Conservation (phyloP, 1,140 invertebrate genomes). For the Brachionus paranguensis region DNA sequence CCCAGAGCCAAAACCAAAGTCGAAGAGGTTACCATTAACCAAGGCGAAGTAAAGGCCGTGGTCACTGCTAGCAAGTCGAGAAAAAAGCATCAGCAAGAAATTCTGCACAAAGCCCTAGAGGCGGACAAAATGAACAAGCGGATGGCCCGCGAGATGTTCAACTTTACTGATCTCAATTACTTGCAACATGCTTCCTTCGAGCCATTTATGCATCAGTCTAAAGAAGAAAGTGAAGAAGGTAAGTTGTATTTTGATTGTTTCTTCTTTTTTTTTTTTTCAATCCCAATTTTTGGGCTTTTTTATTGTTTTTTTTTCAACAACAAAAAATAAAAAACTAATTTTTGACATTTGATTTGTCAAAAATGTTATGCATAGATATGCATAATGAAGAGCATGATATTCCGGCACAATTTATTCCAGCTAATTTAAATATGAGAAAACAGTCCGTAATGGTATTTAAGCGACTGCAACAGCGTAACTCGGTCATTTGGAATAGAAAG, state of each 20-base stretch:
- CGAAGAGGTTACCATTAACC: slow-evolving; percentile 96
- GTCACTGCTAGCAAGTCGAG: slow-evolving; percentile 96
- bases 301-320: neutral
- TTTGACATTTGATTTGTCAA: slow-evolving; percentile 13
- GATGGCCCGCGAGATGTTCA: slow-evolving; percentile 85
- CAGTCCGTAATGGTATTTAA: slow-evolving; percentile 32
- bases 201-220: slow-evolving; percentile 72
- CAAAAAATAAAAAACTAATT: neutral
- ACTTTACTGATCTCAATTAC: slow-evolving; percentile 91
- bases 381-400: slow-evolving; percentile 37
- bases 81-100: slow-evolving; percentile 96
- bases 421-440: slow-evolving; percentile 39
- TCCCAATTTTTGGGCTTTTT: neutral
- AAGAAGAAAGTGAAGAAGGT: slow-evolving; percentile 55
- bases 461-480: slow-evolving; percentile 29
- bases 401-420: neutral
- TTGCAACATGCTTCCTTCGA: slow-evolving; percentile 80
- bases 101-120: slow-evolving; percentile 85
- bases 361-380: slow-evolving; percentile 30
- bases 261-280: no score
- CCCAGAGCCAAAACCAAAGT: slow-evolving; percentile 94
- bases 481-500: slow-evolving; percentile 38
- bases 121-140: slow-evolving; percentile 90
- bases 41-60: slow-evolving; percentile 84
- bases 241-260: neutral